Evolutionary conservation across 2,888 invertebrate species (phyloP).

Genomic region (Mesorhabditis spiculigera): DNA sequence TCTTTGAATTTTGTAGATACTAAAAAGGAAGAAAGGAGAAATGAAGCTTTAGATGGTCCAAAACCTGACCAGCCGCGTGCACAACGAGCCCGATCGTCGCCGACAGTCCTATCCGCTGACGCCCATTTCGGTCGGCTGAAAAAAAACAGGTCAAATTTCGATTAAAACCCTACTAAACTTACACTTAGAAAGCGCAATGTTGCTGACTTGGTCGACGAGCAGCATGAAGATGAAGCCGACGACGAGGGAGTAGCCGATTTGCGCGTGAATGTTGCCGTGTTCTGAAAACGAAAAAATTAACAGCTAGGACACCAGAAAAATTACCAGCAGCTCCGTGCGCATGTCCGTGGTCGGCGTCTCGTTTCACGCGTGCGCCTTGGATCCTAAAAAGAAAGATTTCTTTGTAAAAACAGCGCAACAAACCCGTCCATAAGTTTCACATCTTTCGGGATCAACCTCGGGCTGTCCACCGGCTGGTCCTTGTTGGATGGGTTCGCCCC

Average conservation of each 20-base stretch:
- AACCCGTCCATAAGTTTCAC: conserved; percentile 38
- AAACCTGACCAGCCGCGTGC: conserved; percentile 79
- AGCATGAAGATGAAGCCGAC: conserved; percentile 96
- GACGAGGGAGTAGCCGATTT: conserved; percentile 85
- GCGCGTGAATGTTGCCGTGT: conserved; percentile 18
- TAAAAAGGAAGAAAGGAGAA: conserved; percentile 1
- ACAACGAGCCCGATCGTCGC: conserved; percentile 95
- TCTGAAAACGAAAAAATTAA: background rate
- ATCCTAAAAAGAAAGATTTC: background rate
- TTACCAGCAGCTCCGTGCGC: conserved; percentile 16
- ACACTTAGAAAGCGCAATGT: conserved; percentile 37
- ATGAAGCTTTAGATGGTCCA: conserved; percentile 6
- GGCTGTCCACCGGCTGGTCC: conserved; percentile 21
- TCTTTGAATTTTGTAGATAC: conserved; percentile 7
- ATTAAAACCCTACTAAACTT: conserved; percentile 7
- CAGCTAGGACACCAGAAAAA: conserved; percentile 6
- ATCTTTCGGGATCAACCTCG: conserved; percentile 39
- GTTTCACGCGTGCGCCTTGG: background rate
- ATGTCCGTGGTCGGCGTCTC: conserved; percentile 12
- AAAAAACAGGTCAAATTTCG: conserved; percentile 5
- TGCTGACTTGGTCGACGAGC: conserved; percentile 76
- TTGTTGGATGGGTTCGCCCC: conserved; percentile 8
- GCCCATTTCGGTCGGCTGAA: conserved; percentile 31
- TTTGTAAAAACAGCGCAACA: background rate
- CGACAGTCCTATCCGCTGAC: conserved; percentile 69